Evolutionary conservation across 1,140 invertebrate genomes (phyloP).

Genomic region (Hirudo medicinalis): DNA sequence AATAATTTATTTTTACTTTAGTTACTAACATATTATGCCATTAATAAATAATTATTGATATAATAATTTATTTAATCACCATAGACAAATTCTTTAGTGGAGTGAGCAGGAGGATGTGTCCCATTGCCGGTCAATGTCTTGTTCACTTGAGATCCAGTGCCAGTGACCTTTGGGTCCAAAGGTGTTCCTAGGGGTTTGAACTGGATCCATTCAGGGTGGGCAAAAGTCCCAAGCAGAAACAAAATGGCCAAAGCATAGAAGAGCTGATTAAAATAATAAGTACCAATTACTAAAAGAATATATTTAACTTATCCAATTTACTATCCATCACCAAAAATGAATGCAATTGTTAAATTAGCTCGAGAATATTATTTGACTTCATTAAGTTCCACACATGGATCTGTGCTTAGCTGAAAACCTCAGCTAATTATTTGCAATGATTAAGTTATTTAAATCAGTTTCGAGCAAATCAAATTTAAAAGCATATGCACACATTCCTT

Average conservation of each 20-base stretch:
- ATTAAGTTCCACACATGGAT: neutral
- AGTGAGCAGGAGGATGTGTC: neutral
- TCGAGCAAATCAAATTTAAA: too few relatives aligned
- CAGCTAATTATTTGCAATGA: neutral
- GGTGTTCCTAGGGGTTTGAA: too few relatives aligned
- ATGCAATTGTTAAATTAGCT: neutral
- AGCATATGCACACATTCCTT: too few relatives aligned
- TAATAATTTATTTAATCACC: neutral
- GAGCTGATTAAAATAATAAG: neutral
- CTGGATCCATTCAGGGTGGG: slow-evolving; percentile 16
- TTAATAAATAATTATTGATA: neutral
- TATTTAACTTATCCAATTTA: neutral
- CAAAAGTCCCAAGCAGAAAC: neutral
- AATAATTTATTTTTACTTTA: neutral
- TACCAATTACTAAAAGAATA: neutral
- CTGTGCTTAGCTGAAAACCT: neutral
- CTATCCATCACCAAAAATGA: neutral
- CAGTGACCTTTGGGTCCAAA: too few relatives aligned
- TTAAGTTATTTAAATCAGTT: too few relatives aligned
- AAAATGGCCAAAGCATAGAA: neutral
- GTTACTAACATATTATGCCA: neutral
- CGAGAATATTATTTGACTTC: neutral
- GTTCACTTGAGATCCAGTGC: too few relatives aligned
- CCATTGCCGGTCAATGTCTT: too few relatives aligned
- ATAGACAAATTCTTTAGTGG: slow-evolving; percentile 6